Percentiles rank a stretch among this genome's conserved stretches.
These are phyloP conservation scores for Aporophyla lueneburgensis DNA, from an alignment of 2,888 invertebrate genomes.

Conservation along the genomic window DNA sequence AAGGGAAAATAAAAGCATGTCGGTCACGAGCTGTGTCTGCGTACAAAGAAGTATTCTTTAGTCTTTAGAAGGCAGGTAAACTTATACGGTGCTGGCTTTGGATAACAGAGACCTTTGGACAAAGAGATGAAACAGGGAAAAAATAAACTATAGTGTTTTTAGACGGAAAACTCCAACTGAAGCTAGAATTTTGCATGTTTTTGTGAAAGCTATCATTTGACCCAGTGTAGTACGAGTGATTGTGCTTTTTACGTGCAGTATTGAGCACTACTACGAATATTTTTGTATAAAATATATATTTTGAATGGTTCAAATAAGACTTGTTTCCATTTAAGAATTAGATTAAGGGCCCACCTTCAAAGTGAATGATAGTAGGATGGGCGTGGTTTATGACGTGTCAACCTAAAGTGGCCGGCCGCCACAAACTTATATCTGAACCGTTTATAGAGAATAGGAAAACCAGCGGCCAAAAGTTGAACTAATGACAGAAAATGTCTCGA, in stretches of 20 bases:
- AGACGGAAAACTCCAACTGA: background rate
- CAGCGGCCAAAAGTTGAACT: too few relatives aligned
- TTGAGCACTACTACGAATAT: too few relatives aligned
- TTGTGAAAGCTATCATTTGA: background rate
- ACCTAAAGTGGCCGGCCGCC: too few relatives aligned
- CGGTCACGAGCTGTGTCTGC: background rate
- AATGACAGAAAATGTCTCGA: too few relatives aligned
- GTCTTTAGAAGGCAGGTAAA: conserved; percentile 2
- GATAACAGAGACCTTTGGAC: conserved; percentile 15
- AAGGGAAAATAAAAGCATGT: conserved; percentile 20
- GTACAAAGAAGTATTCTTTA: conserved; percentile 10
- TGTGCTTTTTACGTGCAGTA: background rate
- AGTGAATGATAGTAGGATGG: too few relatives aligned
- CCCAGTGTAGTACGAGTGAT: background rate
- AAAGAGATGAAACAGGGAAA: conserved; percentile 21
- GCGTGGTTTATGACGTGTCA: too few relatives aligned
- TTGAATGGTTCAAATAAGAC: too few relatives aligned
- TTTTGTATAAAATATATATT: too few relatives aligned
- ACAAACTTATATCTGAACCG: too few relatives aligned
- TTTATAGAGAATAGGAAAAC: too few relatives aligned
- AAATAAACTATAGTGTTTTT: background rate
- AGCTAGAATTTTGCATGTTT: background rate
- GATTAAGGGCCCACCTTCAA: too few relatives aligned
- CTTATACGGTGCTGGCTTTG: conserved; percentile 1
- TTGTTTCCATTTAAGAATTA: too few relatives aligned